These are phyloP conservation scores for Scaptodrosophila latifasciaeformis DNA, from an alignment of 2,888 invertebrate genomes.

Conservation along the genomic window DNA sequence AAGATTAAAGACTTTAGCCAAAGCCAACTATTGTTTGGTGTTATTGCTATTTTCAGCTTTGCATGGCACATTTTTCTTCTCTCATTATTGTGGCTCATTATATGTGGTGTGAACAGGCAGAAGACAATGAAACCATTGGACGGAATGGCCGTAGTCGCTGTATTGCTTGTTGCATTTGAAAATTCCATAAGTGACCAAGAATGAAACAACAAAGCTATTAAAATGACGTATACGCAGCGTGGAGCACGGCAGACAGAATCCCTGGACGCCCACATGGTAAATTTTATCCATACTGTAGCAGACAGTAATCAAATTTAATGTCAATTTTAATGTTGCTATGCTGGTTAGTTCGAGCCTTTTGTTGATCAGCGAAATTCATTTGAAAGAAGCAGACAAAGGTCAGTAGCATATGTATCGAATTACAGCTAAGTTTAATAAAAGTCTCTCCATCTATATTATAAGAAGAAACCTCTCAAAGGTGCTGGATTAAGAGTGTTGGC, in stretches of 20 bases:
- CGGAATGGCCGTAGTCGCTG: conserved; percentile 8
- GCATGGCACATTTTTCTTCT: conserved; percentile 20
- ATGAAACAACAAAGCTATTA: conserved; percentile 14
- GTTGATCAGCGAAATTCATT: too few relatives aligned
- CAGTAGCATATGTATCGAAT: not conserved
- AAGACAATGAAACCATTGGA: not conserved
- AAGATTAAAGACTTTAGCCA: too few relatives aligned
- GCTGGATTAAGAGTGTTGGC: too few relatives aligned
- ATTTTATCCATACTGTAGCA: conserved; percentile 14
- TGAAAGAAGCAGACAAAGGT: not conserved
- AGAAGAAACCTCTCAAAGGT: too few relatives aligned
- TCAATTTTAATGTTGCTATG: too few relatives aligned
- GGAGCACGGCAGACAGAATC: not conserved
- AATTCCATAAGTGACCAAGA: conserved; percentile 53
- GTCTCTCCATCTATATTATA: too few relatives aligned
- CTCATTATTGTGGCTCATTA: conserved; percentile 60
- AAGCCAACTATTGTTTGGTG: too few relatives aligned
- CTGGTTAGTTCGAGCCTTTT: too few relatives aligned
- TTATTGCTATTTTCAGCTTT: conserved; percentile 52
- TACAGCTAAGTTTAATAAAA: too few relatives aligned
- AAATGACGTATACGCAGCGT: conserved; percentile 42
- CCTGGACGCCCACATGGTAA: conserved; percentile 15
- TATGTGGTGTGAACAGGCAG: conserved; percentile 51
- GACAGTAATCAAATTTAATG: conserved; percentile 45
- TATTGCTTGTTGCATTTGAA: conserved; percentile 39